Percentiles rank a stretch among this genome's conserved stretches.
These are phyloP conservation scores for Willowsia nigromaculata DNA, from an alignment of 2,888 invertebrate species.

Conservation along the genomic window DNA sequence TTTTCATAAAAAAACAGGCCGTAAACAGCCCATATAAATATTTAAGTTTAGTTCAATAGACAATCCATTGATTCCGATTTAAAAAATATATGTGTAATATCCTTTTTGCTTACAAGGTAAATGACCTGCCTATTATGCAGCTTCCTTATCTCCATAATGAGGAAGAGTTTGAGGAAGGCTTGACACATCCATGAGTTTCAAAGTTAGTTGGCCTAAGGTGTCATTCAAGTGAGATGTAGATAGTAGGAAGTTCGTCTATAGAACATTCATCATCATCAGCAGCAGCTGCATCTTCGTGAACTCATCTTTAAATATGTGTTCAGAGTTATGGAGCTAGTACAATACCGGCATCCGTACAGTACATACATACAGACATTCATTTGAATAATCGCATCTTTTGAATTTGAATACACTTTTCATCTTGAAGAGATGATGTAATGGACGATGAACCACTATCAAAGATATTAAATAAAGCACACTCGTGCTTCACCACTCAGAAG, in stretches of 20 bases:
- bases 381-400: conserved; percentile 46
- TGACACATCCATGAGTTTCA: conserved; percentile 35
- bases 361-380: conserved; percentile 10
- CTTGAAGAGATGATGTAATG: neutral
- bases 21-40: no score
- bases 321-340: no score
- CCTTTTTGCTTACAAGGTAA: conserved; percentile 15
- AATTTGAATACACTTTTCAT: neutral
- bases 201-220: conserved; percentile 53
- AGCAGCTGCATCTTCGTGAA: conserved; percentile 30
- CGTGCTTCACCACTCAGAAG: neutral
- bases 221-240: conserved; percentile 21
- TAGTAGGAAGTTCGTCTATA: neutral
- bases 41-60: neutral
- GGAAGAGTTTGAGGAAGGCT: conserved; percentile 32
- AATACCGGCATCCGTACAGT: no score
- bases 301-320: conserved; percentile 24
- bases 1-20: no score
- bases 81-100: neutral
- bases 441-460: conserved; percentile 22
- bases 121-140: conserved; percentile 57
- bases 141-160: conserved; percentile 38
- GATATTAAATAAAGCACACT: conserved; percentile 27
- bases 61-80: conserved; percentile 20
- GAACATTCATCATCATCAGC: conserved; percentile 29